phyloP scores from a whole-genome alignment of 2,113 vertebrate genomes.

The Pterocles orientalis region DNA sequence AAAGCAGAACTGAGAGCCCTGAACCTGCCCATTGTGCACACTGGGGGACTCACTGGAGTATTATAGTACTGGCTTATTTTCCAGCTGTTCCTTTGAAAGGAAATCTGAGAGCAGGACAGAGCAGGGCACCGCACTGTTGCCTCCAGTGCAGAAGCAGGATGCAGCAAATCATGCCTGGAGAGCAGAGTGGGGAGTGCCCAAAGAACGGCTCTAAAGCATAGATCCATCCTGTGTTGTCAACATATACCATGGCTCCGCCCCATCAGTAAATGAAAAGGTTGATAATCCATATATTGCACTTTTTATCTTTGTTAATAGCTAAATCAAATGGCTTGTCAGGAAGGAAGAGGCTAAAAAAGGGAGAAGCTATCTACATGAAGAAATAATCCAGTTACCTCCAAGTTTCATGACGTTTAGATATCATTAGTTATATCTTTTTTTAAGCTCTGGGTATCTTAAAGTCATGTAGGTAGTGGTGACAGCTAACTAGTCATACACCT shows the following conservation, averaged over 20 bases:
- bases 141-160: background rate
- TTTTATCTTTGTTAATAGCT: background rate
- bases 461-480: slow-evolving; percentile 18
- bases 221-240: background rate
- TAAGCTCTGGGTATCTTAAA: background rate
- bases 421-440: background rate
- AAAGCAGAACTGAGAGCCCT: background rate
- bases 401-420: background rate
- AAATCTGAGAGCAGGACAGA: fast-evolving
- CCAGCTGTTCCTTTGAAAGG: background rate
- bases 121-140: fast-evolving
- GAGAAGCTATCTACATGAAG: background rate
- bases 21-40: fast-evolving
- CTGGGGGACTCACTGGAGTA: background rate
- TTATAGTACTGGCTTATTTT: background rate
- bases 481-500: background rate
- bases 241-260: fast-evolving
- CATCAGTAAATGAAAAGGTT: background rate
- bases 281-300: background rate
- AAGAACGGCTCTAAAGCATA: background rate
- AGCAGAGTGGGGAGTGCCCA: background rate
- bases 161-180: background rate
- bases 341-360: background rate
- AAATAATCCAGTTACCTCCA: background rate
- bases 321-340: background rate